Evolutionary conservation across 2,888 invertebrate genomes (phyloP), one percentile per base, ranked within the genome.

Genomic region (Ornithoptera priamus): DNA sequence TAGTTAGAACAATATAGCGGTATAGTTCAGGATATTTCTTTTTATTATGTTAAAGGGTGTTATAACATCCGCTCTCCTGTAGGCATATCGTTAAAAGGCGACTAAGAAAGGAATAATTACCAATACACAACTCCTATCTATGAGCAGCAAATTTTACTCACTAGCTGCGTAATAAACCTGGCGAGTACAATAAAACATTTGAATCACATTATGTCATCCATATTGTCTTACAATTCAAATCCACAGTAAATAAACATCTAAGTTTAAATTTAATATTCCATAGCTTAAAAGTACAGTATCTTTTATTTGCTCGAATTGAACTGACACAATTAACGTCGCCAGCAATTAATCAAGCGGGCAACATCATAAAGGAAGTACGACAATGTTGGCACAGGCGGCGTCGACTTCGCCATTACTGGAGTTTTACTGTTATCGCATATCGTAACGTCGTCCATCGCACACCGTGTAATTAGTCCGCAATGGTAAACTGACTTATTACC

Each of bases 341-440:
- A 36, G 73, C 82, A 80, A 87, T 87, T 82, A 84, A 88, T 85
- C 80, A 81, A 72, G 71, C 71, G 74, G 77, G 72, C 73, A 73
- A 72, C 75, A 77, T 85, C 83, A 89, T 90, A 89, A 88, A 83
- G 82, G 81, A 82, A 85, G 81, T 79, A 81, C 81, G 83, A 84
- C 86, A 79, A 81, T 85, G 86, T 89, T 87, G 86, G 88, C 87
- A 85, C 85, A 84, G 81, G 79, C 80, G 80, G 79, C 85, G 85
- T 82, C 81, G 81, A 76, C 76, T 73, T 77, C 67, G 80, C 85
- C 86, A 88, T 90, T 89, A 91, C 80, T 81, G 78, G 78, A 85
- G 84, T 89, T 91, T 92, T 90, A 92, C 87, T 90, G 88, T 90
- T 91, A 90, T 91, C 86, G 86, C 84, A 80, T 85, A 89, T 89